Evolutionary conservation across 2,888 invertebrate species (phyloP).

Genomic region (Drosophila aldrichi): DNA sequence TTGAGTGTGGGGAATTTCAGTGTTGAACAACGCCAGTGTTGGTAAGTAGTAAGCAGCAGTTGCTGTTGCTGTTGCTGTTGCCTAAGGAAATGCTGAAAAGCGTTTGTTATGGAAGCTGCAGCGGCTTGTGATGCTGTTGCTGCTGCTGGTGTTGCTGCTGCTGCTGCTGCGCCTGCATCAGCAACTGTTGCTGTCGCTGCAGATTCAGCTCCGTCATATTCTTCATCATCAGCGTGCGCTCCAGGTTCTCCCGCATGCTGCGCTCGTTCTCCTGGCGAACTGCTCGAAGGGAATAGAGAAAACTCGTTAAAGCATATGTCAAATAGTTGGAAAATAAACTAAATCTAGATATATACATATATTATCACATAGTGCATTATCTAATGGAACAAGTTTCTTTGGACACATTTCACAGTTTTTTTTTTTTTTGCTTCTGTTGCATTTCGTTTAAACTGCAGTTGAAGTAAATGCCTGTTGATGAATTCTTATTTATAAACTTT

Average conservation of each 20-base stretch:
- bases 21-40: slow-evolving; percentile 19
- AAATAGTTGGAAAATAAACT: background rate
- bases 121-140: slow-evolving; percentile 11
- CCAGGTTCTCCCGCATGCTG: slow-evolving; percentile 91
- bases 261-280: slow-evolving; percentile 96
- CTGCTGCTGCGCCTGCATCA: slow-evolving; percentile 55
- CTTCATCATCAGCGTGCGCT: slow-evolving; percentile 85
- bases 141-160: slow-evolving; percentile 52
- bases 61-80: too few relatives aligned
- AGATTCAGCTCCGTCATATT: slow-evolving; percentile 83
- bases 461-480: slow-evolving; percentile 85
- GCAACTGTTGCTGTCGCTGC: slow-evolving; percentile 60
- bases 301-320: slow-evolving; percentile 4
- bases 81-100: slow-evolving; percentile 15
- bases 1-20: background rate
- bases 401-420: slow-evolving; percentile 41
- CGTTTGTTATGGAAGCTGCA: slow-evolving; percentile 44
- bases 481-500: slow-evolving; percentile 77
- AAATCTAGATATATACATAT: background rate
- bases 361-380: background rate
- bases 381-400: slow-evolving; percentile 72
- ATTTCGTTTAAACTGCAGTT: slow-evolving; percentile 83
- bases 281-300: slow-evolving; percentile 86
- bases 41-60: too few relatives aligned
- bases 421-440: slow-evolving; percentile 80